These are phyloP conservation scores for Synanthedon tipuliformis DNA, from an alignment of 2,888 invertebrate species.

Conservation along the genomic window DNA sequence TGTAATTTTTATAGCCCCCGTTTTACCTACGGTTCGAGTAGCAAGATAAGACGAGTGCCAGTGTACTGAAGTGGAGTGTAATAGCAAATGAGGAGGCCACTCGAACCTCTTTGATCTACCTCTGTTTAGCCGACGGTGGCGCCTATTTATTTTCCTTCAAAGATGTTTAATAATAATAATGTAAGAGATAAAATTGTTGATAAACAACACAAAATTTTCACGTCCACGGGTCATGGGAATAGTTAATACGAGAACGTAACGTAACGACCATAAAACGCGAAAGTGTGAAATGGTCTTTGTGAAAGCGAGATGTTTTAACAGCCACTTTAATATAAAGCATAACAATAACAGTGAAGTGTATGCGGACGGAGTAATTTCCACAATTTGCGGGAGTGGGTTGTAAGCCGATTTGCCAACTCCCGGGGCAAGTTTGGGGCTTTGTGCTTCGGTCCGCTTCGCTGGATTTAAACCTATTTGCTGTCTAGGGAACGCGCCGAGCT, in stretches of 20 bases:
- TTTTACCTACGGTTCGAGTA: constrained; percentile 54
- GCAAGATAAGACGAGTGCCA: constrained; percentile 49
- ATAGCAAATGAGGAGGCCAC: constrained; percentile 34
- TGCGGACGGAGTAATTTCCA: constrained; percentile 19
- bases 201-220: constrained; percentile 29
- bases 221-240: constrained; percentile 35
- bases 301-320: constrained; percentile 43
- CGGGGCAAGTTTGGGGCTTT: constrained; percentile 37
- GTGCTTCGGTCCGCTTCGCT: constrained; percentile 19
- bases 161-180: constrained; percentile 10
- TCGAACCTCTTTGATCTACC: constrained; percentile 51
- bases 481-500: constrained; percentile 34
- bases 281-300: constrained; percentile 35
- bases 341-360: constrained; percentile 8
- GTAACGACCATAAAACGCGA: constrained; percentile 33
- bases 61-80: constrained; percentile 37
- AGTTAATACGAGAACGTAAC: constrained; percentile 21
- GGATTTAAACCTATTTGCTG: constrained; percentile 39
- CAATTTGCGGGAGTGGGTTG: constrained; percentile 35
- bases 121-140: constrained; percentile 26
- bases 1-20: constrained; percentile 62
- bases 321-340: neutral
- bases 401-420: constrained; percentile 50
- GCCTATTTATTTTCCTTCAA: constrained; percentile 21
- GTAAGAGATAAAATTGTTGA: constrained; percentile 40